Conservation (phyloP, 30 jellyfish, hydroid and myxozoan species). For the Pseudorhiza aurosa region DNA sequence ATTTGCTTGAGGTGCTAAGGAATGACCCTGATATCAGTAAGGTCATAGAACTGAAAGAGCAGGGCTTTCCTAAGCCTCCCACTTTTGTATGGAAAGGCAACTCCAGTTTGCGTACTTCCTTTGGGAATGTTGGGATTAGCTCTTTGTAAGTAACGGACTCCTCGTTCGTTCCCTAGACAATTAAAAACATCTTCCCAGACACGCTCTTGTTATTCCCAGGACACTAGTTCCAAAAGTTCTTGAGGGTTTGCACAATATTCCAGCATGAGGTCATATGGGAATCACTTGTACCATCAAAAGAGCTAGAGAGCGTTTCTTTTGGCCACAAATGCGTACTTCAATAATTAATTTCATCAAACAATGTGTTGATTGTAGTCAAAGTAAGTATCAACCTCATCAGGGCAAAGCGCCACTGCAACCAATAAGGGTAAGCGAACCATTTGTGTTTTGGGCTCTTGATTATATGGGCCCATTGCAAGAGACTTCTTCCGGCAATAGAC, state of each 20-base stretch:
- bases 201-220: conserved; percentile 38
- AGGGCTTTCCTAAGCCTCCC: conserved; percentile 31
- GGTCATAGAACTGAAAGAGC: conserved; percentile 21
- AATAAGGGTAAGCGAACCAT: conserved; percentile 39
- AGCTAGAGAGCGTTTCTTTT: conserved; percentile 47
- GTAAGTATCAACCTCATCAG: conserved; percentile 4
- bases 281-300: conserved; percentile 30
- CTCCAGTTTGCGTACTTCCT: conserved; percentile 18
- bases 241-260: conserved; percentile 46
- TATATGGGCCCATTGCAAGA: too few species aligned
- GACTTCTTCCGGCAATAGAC: too few species aligned
- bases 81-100: conserved; percentile 19
- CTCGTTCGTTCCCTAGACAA: too few species aligned
- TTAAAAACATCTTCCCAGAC: conserved; percentile 10
- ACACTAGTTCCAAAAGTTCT: conserved; percentile 26
- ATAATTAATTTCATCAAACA: conserved; percentile 12
- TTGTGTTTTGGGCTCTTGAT: too few species aligned
- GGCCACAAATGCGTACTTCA: conserved; percentile 43
- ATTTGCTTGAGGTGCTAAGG: conserved; percentile 24
- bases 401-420: conserved; percentile 34
- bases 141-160: too few species aligned
- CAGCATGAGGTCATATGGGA: conserved; percentile 48
- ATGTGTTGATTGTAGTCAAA: conserved; percentile 53
- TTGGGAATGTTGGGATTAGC: conserved; percentile 63
- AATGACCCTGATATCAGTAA: conserved; percentile 41